These are phyloP conservation scores for Crotalus viridis DNA, from an alignment of 2,113 vertebrate genomes.

Conservation along the genomic window DNA sequence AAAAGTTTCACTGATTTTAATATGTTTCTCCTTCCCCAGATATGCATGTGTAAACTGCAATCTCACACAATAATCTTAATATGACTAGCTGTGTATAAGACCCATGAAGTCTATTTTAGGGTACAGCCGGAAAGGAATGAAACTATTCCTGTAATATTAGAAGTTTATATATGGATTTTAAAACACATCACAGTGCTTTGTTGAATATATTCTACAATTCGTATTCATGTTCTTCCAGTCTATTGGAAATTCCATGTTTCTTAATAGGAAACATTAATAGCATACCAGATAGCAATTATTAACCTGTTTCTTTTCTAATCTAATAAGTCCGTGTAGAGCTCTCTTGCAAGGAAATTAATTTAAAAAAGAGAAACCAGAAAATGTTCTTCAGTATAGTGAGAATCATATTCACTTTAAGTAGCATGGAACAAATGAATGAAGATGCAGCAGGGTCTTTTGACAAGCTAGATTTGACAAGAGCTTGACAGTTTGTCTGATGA, in stretches of 20 bases:
- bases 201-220: background rate
- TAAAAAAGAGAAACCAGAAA: background rate
- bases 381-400: background rate
- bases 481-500: background rate
- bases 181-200: background rate
- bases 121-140: background rate
- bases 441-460: background rate
- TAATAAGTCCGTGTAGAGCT: background rate
- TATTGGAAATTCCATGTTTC: background rate
- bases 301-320: background rate
- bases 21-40: background rate
- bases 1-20: background rate
- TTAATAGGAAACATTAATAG: background rate
- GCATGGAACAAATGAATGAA: conserved; percentile 32
- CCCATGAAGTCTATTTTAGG: background rate
- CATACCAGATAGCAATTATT: background rate
- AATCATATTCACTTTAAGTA: background rate
- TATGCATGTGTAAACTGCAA: background rate
- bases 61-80: background rate
- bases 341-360: background rate
- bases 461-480: background rate
- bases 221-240: background rate
- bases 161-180: background rate
- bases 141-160: background rate
- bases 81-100: background rate